Evolutionary conservation across 1,140 invertebrate genomes (phyloP).

Genomic region (Drosophila sulfurigaster): DNA sequence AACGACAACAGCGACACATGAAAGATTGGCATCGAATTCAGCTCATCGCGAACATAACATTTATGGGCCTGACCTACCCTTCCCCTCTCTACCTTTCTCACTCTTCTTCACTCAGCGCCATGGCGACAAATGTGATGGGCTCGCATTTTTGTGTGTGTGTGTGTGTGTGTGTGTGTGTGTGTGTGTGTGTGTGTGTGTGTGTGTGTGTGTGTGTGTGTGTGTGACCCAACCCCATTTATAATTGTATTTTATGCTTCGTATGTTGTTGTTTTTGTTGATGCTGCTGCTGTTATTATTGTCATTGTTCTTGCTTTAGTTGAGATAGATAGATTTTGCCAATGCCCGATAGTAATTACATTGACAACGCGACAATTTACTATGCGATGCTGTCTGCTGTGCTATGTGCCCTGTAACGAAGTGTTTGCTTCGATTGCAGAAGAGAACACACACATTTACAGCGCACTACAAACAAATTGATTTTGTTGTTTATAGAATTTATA

Average conservation of each 20-base stretch:
- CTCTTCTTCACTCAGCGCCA: slow-evolving; percentile 31
- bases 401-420: slow-evolving; percentile 23
- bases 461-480: neutral
- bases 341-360: slow-evolving; percentile 75
- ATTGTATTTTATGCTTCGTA: slow-evolving; percentile 62
- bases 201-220: slow-evolving; percentile 26
- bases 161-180: slow-evolving; percentile 9
- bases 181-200: slow-evolving; percentile 38
- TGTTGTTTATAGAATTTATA: neutral
- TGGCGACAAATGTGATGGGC: slow-evolving; percentile 45
- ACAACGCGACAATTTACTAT: slow-evolving; percentile 65
- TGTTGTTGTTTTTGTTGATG: slow-evolving; percentile 19
- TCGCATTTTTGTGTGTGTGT: slow-evolving; percentile 36
- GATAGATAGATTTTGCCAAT: slow-evolving; percentile 56
- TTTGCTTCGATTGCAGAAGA: neutral
- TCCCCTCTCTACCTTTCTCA: neutral
- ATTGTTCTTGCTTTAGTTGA: slow-evolving; percentile 35
- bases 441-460: slow-evolving; percentile 3
- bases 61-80: slow-evolving; percentile 71
- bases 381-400: neutral
- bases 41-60: slow-evolving; percentile 57
- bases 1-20: slow-evolving; percentile 42
- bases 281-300: neutral
- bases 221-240: slow-evolving; percentile 62
- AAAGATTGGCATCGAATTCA: slow-evolving; percentile 26